These are phyloP conservation scores for Nothocercus nigrocapillus DNA, from an alignment of 2,113 vertebrate species.

Conservation along the genomic window DNA sequence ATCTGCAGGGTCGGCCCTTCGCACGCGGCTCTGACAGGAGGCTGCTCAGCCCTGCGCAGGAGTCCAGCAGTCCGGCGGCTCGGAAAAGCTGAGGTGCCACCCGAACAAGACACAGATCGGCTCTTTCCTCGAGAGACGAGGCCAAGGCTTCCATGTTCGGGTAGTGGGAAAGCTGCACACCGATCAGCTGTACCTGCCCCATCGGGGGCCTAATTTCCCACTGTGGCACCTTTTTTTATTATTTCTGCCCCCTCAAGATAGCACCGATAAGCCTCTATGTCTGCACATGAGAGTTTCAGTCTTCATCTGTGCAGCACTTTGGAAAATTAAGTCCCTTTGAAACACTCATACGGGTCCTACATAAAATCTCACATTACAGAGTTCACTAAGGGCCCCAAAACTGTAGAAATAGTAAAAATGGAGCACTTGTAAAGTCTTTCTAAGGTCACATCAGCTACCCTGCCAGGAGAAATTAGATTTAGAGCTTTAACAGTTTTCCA, in stretches of 20 bases:
- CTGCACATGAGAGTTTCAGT: not conserved
- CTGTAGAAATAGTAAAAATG: not conserved
- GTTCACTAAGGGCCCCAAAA: not conserved
- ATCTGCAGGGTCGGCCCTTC: not conserved
- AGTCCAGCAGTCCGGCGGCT: not conserved
- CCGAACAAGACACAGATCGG: not conserved
- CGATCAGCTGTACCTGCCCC: not conserved
- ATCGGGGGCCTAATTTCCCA: not conserved
- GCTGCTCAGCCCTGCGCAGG: not conserved
- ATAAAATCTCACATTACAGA: not conserved
- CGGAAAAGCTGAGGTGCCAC: not conserved
- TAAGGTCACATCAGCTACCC: not conserved
- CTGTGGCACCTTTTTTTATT: not conserved
- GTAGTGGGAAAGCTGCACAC: not conserved
- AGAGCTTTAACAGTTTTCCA: not conserved
- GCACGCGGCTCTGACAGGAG: not conserved
- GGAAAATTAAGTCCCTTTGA: not conserved
- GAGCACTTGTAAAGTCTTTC: not conserved
- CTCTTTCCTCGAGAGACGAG: accelerated
- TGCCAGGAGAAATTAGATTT: not conserved
- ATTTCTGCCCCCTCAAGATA: not conserved
- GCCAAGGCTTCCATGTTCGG: not conserved
- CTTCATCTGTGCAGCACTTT: not conserved
- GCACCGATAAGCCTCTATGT: not conserved
- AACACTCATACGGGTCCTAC: not conserved